phyloP scores from a whole-genome alignment of 2,888 invertebrate species.

The Sarcophaga rosellei region DNA sequence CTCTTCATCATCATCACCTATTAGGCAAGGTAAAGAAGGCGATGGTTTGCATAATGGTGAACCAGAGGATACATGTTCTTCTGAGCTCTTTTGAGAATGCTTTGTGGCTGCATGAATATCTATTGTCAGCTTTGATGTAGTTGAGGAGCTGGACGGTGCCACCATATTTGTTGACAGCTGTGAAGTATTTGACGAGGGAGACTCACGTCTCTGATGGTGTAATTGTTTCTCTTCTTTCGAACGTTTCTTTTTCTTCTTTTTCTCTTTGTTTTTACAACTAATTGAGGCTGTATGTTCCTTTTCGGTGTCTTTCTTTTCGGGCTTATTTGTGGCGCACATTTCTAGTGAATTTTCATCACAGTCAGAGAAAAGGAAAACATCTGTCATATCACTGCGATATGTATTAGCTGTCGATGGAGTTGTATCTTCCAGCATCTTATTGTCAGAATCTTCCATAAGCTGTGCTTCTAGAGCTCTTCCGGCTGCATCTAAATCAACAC shows the following conservation, averaged over 20 bases:
- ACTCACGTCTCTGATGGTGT: constrained; percentile 82
- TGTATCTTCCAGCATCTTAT: constrained; percentile 81
- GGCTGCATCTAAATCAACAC: constrained; percentile 90
- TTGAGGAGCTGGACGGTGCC: constrained; percentile 15
- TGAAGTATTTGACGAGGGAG: constrained; percentile 67
- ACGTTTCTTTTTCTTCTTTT: constrained; percentile 92
- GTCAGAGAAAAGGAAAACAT: constrained; percentile 85
- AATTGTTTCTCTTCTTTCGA: constrained; percentile 89
- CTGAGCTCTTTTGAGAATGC: constrained; percentile 71
- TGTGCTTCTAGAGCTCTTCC: constrained; percentile 92
- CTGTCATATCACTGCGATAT: constrained; percentile 81
- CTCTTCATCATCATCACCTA: constrained; percentile 85
- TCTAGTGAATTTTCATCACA: constrained; percentile 83
- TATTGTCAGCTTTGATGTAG: constrained; percentile 75
- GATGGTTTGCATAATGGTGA: constrained; percentile 82
- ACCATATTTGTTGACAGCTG: constrained; percentile 43
- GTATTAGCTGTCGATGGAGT: constrained; percentile 80
- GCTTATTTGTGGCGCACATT: constrained; percentile 67
- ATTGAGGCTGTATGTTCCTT: constrained; percentile 55
- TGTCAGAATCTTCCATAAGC: constrained; percentile 86
- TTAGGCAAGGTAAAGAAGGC: constrained; percentile 84
- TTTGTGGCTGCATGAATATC: constrained; percentile 75
- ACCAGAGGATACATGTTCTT: constrained; percentile 73
- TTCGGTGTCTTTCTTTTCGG: constrained; percentile 70
- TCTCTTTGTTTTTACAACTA: constrained; percentile 84